Evolutionary conservation across 1,140 invertebrate species (phyloP).

Genomic region (Drosophila lacteicornis): DNA sequence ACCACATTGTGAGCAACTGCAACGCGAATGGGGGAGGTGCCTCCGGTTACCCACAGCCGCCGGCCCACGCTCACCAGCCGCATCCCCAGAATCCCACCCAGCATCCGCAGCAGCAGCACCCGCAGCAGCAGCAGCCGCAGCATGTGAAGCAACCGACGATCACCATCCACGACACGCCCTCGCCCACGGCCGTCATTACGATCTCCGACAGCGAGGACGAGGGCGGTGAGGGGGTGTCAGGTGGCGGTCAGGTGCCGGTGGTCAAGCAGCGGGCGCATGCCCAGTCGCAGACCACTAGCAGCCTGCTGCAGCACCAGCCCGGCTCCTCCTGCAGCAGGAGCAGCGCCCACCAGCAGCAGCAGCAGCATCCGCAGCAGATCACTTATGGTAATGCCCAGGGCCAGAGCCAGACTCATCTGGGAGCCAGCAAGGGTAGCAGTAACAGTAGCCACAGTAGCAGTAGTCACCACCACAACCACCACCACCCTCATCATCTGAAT

Average conservation of each 20-base stretch:
- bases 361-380: conserved; percentile 63
- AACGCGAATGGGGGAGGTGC: conserved; percentile 64
- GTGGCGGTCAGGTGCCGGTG: conserved; percentile 54
- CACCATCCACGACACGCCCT: conserved; percentile 96
- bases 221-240: conserved; percentile 85
- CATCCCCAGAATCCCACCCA: conserved; percentile 75
- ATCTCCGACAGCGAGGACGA: conserved; percentile 99
- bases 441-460: conserved; percentile 65
- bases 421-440: conserved; percentile 42
- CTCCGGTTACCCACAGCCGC: conserved; percentile 68
- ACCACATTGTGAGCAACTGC: conserved; percentile 74
- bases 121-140: conserved; percentile 67
- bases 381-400: conserved; percentile 75
- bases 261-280: conserved; percentile 84
- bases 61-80: conserved; percentile 76
- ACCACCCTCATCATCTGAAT: conserved; percentile 49
- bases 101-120: conserved; percentile 30
- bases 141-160: conserved; percentile 88
- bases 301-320: conserved; percentile 46
- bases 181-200: conserved; percentile 95
- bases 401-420: conserved; percentile 62
- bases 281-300: conserved; percentile 85
- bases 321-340: conserved; percentile 44
- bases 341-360: conserved; percentile 48
- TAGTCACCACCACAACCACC: conserved; percentile 63